phyloP scores from a whole-genome alignment of 2,888 invertebrate genomes.

The Molanna angustata region DNA sequence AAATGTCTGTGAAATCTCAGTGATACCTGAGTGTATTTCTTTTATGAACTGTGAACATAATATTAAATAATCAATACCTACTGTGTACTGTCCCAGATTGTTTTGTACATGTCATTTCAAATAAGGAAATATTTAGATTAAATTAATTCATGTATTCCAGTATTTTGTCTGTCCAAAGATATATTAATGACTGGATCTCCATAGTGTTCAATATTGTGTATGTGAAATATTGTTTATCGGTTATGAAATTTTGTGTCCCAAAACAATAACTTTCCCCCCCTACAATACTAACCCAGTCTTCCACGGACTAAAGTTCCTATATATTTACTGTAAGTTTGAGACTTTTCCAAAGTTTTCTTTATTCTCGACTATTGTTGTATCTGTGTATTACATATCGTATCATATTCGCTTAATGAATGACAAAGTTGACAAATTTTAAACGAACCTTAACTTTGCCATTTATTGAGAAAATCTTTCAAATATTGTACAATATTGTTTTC shows the following conservation, averaged over 20 bases:
- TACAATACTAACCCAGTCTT: constrained; percentile 33
- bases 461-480: constrained; percentile 14
- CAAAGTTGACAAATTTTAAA: constrained; percentile 6
- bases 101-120: constrained; percentile 16
- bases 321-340: constrained; percentile 30
- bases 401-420: constrained; percentile 11
- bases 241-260: constrained; percentile 14
- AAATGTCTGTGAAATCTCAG: constrained; percentile 1
- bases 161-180: constrained; percentile 33
- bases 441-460: constrained; percentile 12
- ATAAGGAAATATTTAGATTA: constrained; percentile 13
- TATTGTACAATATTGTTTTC: constrained; percentile 15
- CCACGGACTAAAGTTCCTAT: constrained; percentile 35
- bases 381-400: constrained; percentile 32
- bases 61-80: not conserved
- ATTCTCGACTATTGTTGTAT: constrained; percentile 30
- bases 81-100: constrained; percentile 11
- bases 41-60: constrained; percentile 10
- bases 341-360: constrained; percentile 31
- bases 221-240: constrained; percentile 15
- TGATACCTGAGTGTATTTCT: no score
- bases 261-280: constrained; percentile 19
- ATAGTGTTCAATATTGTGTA: constrained; percentile 26
- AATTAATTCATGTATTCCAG: constrained; percentile 26
- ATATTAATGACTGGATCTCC: constrained; percentile 31